These are phyloP conservation scores for Caligus rogercresseyi DNA, from an alignment of 1,140 invertebrate species.

Conservation along the genomic window DNA sequence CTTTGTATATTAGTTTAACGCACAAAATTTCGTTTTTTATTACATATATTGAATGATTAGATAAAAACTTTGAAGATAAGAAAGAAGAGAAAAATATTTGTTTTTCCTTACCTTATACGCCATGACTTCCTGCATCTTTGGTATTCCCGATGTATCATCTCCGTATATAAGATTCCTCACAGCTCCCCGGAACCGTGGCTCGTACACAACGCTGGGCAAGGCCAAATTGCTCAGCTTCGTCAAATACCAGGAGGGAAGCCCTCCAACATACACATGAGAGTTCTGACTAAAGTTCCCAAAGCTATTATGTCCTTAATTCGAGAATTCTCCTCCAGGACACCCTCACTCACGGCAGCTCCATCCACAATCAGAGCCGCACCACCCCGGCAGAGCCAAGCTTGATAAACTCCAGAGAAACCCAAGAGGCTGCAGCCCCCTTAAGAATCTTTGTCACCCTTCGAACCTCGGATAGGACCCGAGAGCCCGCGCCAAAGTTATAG, in stretches of 20 bases:
- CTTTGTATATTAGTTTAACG: too few relatives aligned
- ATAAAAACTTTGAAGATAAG: neutral
- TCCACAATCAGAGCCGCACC: conserved; percentile 24
- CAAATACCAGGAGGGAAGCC: conserved; percentile 71
- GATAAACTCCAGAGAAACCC: conserved; percentile 12
- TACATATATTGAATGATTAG: too few relatives aligned
- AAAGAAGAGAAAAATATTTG: neutral
- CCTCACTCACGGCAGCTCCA: conserved; percentile 25
- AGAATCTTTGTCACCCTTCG: conserved; percentile 31
- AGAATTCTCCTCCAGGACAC: conserved; percentile 55
- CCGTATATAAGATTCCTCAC: conserved; percentile 19
- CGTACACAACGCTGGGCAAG: conserved; percentile 70
- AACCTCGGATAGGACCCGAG: conserved; percentile 67
- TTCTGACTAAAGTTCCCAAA: conserved; percentile 65
- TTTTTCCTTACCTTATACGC: conserved; percentile 19
- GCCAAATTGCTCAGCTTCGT: conserved; percentile 60
- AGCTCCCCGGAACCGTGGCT: conserved; percentile 48
- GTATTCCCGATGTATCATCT: conserved; percentile 1
- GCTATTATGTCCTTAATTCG: conserved; percentile 38
- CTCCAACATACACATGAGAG: conserved; percentile 76
- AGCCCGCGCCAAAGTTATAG: conserved; percentile 66
- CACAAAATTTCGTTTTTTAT: too few relatives aligned
- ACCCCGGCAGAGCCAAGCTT: conserved; percentile 25
- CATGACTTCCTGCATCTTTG: conserved; percentile 17
- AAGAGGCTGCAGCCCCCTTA: conserved; percentile 6